Percentiles rank a stretch among this genome's conserved stretches.
These are phyloP conservation scores for Zapus hudsonius DNA, from an alignment of 2,113 vertebrate species.

Conservation along the genomic window DNA sequence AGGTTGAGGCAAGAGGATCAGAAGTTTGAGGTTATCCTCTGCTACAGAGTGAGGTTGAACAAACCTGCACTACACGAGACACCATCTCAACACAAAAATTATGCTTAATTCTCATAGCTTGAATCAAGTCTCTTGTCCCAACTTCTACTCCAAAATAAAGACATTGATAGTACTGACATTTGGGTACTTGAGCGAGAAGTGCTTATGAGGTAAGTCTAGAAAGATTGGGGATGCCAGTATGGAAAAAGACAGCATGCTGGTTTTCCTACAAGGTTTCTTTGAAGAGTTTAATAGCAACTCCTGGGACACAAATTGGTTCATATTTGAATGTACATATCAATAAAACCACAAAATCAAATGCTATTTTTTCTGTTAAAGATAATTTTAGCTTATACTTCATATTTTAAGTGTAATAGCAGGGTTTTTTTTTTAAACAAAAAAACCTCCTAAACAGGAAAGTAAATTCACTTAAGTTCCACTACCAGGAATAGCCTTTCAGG, in stretches of 20 bases:
- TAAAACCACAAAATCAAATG: neutral
- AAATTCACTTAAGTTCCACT: neutral
- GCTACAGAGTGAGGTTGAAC: too few relatives aligned
- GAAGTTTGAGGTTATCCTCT: too few relatives aligned
- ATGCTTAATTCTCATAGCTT: neutral
- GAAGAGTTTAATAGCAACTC: neutral
- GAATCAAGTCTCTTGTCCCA: neutral
- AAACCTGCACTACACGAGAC: too few relatives aligned
- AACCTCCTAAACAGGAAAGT: neutral
- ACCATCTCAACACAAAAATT: too few relatives aligned
- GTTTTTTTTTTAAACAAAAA: neutral
- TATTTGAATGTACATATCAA: neutral
- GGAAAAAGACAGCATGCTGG: neutral
- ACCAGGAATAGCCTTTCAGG: neutral
- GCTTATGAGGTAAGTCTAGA: neutral
- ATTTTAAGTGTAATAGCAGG: neutral
- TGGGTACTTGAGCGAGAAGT: neutral
- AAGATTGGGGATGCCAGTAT: neutral
- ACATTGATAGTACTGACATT: neutral
- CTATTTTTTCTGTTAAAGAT: neutral
- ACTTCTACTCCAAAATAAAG: conserved; percentile 24
- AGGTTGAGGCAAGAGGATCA: too few relatives aligned
- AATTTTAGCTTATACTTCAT: neutral
- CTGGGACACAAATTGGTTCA: neutral
- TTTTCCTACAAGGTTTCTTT: neutral